phyloP scores from a whole-genome alignment of 2,888 invertebrate genomes.

The Bruchidius siliquastri region DNA sequence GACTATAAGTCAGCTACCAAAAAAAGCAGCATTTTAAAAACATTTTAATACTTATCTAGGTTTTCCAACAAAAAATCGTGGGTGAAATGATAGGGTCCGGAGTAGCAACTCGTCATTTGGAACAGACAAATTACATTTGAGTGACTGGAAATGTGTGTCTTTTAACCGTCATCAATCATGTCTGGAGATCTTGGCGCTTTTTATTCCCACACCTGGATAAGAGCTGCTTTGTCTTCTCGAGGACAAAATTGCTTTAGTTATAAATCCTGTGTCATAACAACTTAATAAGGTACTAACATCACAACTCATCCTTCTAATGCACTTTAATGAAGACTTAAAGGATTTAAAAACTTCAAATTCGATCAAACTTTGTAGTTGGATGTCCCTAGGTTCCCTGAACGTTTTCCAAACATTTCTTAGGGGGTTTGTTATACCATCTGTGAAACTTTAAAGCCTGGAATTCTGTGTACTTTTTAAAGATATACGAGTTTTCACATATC shows the following conservation, averaged over 20 bases:
- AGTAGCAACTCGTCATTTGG: neutral
- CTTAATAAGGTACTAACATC: neutral
- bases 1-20: neutral
- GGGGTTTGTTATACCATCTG: too few species aligned
- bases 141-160: neutral
- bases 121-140: neutral
- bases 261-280: neutral
- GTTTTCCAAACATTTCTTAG: too few species aligned
- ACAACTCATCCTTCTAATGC: too few species aligned
- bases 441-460: too few species aligned
- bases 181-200: neutral
- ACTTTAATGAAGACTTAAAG: too few species aligned
- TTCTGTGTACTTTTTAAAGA: too few species aligned
- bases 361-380: too few species aligned
- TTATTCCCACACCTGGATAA: neutral
- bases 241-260: neutral
- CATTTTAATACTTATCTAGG: conserved; percentile 2
- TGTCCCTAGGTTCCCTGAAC: too few species aligned
- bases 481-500: too few species aligned
- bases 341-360: too few species aligned
- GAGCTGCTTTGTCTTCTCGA: neutral
- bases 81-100: neutral
- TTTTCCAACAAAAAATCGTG: neutral
- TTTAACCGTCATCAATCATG: neutral
- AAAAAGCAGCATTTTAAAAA: neutral